Conservation (phyloP, 2,888 invertebrate genomes). For the Cerceris ruficornis region DNA sequence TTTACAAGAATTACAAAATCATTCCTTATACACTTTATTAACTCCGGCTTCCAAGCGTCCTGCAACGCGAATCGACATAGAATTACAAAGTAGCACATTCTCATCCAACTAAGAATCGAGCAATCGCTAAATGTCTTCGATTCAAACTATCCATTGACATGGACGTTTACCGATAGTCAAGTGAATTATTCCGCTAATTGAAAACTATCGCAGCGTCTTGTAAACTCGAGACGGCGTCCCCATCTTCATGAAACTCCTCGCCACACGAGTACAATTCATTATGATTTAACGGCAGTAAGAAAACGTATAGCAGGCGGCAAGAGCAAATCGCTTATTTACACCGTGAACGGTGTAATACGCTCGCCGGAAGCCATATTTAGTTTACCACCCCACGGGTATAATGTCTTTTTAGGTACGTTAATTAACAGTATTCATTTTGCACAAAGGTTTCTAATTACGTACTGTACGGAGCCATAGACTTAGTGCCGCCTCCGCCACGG, state of each 20-base stretch:
- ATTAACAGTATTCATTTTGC: conserved; percentile 85
- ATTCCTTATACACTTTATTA: no score
- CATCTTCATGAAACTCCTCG: conserved; percentile 30
- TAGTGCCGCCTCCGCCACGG: conserved; percentile 67
- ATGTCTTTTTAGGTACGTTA: conserved; percentile 84
- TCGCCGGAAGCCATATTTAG: conserved; percentile 74
- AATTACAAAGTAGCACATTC: no score
- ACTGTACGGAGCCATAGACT: conserved; percentile 73
- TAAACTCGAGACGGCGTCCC: no score
- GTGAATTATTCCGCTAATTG: no score
- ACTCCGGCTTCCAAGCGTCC: no score
- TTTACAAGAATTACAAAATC: neutral
- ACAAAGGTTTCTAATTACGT: conserved; percentile 85
- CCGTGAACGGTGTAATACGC: conserved; percentile 73
- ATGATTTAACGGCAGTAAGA: conserved; percentile 61
- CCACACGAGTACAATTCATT: conserved; percentile 63
- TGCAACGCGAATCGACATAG: no score
- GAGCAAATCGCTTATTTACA: conserved; percentile 75
- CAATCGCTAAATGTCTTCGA: no score
- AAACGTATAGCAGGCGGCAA: conserved; percentile 44
- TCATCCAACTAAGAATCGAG: no score
- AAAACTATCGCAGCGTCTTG: no score
- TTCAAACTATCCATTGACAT: no score
- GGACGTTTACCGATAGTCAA: no score
- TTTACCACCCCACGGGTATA: conserved; percentile 77